Evolutionary conservation across 1,140 invertebrate genomes (phyloP).

Genomic region (Drosophila pseudoananassae): DNA sequence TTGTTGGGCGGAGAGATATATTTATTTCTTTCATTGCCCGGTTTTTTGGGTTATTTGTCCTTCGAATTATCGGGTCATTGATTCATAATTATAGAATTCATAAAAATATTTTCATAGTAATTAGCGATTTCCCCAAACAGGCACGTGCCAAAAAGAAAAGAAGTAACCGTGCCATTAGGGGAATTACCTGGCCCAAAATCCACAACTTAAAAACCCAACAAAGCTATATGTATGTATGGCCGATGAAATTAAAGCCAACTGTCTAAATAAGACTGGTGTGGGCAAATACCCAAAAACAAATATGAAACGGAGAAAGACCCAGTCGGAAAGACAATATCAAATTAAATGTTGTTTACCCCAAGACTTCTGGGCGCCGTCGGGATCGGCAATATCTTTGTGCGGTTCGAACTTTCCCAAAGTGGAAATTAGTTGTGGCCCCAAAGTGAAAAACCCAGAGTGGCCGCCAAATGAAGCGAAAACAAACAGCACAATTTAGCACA

Average conservation of each 20-base stretch:
- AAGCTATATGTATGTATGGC: conserved; percentile 5
- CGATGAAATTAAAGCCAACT: conserved; percentile 48
- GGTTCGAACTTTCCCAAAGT: conserved; percentile 47
- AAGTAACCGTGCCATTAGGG: conserved; percentile 61
- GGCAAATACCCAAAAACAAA: conserved; percentile 33
- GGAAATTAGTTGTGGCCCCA: conserved; percentile 27
- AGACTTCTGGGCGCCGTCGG: conserved; percentile 45
- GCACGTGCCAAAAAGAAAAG: conserved; percentile 38
- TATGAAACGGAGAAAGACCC: conserved; percentile 14
- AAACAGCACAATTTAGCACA: conserved; percentile 68
- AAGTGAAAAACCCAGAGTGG: conserved; percentile 55
- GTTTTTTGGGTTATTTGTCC: conserved; percentile 59
- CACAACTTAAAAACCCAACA: conserved; percentile 22
- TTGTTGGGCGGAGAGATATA: too few species aligned
- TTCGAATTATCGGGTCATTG: conserved; percentile 69
- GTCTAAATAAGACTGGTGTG: conserved; percentile 48
- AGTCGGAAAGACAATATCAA: conserved; percentile 38
- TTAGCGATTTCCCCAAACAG: conserved; percentile 4
- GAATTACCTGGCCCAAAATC: conserved; percentile 48
- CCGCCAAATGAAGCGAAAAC: conserved; percentile 57
- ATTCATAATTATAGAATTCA: conserved; percentile 68
- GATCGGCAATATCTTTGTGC: conserved; percentile 10
- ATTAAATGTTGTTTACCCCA: conserved; percentile 42
- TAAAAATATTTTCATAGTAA: conserved; percentile 13
- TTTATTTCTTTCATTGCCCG: conserved; percentile 16